Evolutionary conservation across 1,140 invertebrate genomes (phyloP).

Genomic region (Drosophila busckii): DNA sequence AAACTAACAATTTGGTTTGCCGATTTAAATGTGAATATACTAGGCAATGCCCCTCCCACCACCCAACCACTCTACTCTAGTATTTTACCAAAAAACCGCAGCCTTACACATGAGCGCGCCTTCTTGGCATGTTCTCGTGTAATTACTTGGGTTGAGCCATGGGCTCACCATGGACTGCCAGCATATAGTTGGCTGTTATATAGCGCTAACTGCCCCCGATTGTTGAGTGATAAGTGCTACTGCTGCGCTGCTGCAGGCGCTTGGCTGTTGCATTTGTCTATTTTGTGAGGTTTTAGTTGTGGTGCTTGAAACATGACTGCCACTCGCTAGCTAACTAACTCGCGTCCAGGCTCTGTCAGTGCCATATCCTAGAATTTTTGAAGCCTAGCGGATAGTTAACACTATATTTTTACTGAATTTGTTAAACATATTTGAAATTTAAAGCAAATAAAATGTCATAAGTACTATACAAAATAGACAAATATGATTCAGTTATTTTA

Average conservation of each 20-base stretch:
- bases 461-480: too few species aligned
- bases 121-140: conserved; percentile 59
- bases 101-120: conserved; percentile 18
- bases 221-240: conserved; percentile 65
- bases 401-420: too few species aligned
- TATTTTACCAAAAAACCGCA: neutral
- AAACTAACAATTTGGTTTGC: conserved; percentile 29
- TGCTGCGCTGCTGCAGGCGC: conserved; percentile 16
- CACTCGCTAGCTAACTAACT: conserved; percentile 32
- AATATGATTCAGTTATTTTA: too few species aligned
- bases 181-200: neutral
- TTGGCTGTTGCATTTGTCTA: conserved; percentile 38
- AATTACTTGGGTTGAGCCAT: conserved; percentile 50
- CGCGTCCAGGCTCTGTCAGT: conserved; percentile 12
- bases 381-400: too few species aligned
- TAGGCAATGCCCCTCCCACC: neutral
- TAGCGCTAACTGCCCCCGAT: conserved; percentile 38
- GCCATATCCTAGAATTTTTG: too few species aligned
- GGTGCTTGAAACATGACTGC: conserved; percentile 7
- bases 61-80: neutral
- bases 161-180: neutral
- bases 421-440: too few species aligned
- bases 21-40: conserved; percentile 39
- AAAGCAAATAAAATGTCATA: too few species aligned
- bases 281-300: neutral